A percentile compares a stretch with the other conserved stretches of the same genome.
Conservation (phyloP, 1,140 invertebrate species). For the Coenobita brevimanus region DNA sequence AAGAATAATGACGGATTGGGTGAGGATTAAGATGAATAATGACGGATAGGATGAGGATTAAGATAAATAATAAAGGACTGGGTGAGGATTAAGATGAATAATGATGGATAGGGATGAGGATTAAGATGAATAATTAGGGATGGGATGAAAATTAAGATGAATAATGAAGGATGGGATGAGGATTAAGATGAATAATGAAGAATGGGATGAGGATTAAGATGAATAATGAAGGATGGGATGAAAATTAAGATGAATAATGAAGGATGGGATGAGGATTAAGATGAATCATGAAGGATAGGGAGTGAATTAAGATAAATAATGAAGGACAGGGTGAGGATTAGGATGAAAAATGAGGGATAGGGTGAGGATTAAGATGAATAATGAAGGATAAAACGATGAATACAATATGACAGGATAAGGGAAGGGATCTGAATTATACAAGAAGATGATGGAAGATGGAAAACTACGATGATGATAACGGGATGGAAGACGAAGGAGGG, state of each 20-base stretch:
- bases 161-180: background rate
- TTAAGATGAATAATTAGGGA: background rate
- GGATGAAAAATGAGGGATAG: too few species aligned
- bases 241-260: background rate
- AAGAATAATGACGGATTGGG: background rate
- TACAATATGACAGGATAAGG: too few species aligned
- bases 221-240: background rate
- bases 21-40: background rate
- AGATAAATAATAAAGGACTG: background rate
- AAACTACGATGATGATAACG: background rate
- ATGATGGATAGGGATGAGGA: background rate
- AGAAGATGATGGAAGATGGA: background rate
- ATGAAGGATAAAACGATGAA: too few species aligned
- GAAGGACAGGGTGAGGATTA: too few species aligned
- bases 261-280: background rate
- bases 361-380: too few species aligned
- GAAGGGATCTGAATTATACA: too few species aligned
- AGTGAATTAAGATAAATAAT: background rate
- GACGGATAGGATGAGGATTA: background rate
- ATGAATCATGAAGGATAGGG: background rate
- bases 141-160: background rate
- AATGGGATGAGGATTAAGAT: background rate
- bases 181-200: background rate
- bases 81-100: background rate
- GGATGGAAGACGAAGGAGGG: background rate